A percentile compares a stretch with the other conserved stretches of the same genome.
Conservation (phyloP, 2,888 invertebrate genomes). For the Ommatoiulus sabulosus region DNA sequence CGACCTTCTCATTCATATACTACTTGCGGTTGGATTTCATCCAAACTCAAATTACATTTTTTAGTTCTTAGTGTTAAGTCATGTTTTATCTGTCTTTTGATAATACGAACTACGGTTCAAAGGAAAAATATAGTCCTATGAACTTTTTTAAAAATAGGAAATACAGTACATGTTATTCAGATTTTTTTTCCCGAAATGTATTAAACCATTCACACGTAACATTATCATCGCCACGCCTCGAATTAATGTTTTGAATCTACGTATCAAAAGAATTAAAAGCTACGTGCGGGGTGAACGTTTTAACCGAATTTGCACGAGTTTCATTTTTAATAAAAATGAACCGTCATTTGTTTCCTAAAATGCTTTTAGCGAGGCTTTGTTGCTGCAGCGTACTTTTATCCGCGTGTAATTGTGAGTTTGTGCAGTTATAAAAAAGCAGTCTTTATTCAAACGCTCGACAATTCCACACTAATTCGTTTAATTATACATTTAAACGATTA, state of each 20-base stretch:
- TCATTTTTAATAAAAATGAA: neutral
- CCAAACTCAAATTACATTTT: too few species aligned
- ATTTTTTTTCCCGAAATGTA: too few species aligned
- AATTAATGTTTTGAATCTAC: neutral
- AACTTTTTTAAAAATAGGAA: too few species aligned
- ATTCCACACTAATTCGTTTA: constrained; percentile 33
- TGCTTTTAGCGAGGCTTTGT: constrained; percentile 15
- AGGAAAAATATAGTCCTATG: too few species aligned
- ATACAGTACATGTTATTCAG: too few species aligned
- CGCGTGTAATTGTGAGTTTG: neutral
- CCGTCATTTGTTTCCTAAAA: constrained; percentile 23
- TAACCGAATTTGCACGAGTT: neutral
- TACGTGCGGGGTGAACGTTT: neutral
- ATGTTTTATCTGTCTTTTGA: too few species aligned
- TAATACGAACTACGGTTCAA: too few species aligned
- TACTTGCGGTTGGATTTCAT: too few species aligned
- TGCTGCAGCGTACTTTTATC: neutral
- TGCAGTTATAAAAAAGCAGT: constrained; percentile 7
- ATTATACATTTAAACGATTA: constrained; percentile 41
- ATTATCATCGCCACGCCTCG: too few species aligned
- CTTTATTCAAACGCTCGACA: constrained; percentile 15
- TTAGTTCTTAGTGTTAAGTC: too few species aligned
- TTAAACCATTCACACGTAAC: too few species aligned
- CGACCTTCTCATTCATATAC: too few species aligned
- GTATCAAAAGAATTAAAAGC: neutral